Evolutionary conservation across 2,888 invertebrate species (phyloP).

Genomic region (Trachelus stipa): DNA sequence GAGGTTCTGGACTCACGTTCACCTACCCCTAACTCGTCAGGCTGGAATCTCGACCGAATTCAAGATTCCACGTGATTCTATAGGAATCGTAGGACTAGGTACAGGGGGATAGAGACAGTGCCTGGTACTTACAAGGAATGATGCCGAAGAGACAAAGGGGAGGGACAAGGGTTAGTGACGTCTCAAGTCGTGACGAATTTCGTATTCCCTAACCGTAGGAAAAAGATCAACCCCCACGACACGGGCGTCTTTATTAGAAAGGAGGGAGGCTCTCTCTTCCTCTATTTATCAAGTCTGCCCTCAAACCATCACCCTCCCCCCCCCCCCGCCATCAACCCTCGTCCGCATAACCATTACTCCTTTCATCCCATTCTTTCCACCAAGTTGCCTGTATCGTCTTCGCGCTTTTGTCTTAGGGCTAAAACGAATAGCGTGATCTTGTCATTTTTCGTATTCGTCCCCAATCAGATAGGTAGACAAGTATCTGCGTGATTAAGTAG

Average conservation of each 20-base stretch:
- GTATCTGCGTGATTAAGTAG: background rate
- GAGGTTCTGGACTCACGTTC: background rate
- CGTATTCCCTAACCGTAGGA: slow-evolving; percentile 61
- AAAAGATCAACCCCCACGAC: slow-evolving; percentile 62
- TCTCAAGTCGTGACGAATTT: slow-evolving; percentile 56
- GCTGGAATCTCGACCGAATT: background rate
- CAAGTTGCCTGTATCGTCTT: slow-evolving; percentile 28
- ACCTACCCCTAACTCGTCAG: background rate
- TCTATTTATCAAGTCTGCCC: slow-evolving; percentile 61
- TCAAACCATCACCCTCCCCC: slow-evolving; percentile 42
- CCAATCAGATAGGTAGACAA: background rate
- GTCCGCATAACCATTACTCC: slow-evolving; percentile 22
- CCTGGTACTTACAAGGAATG: background rate
- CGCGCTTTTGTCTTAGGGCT: background rate
- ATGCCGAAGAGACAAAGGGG: background rate
- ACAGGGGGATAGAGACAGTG: background rate
- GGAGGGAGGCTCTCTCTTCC: slow-evolving; percentile 45
- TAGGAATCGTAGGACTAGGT: background rate
- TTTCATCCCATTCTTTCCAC: slow-evolving; percentile 26
- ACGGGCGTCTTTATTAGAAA: slow-evolving; percentile 66
- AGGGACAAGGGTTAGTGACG: slow-evolving; percentile 22
- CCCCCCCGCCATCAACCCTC: background rate
- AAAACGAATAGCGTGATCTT: background rate
- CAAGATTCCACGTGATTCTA: background rate
- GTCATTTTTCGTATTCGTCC: background rate